These are phyloP conservation scores for Drosophila rhopaloa DNA, from an alignment of 1,140 invertebrate genomes.

Conservation along the genomic window DNA sequence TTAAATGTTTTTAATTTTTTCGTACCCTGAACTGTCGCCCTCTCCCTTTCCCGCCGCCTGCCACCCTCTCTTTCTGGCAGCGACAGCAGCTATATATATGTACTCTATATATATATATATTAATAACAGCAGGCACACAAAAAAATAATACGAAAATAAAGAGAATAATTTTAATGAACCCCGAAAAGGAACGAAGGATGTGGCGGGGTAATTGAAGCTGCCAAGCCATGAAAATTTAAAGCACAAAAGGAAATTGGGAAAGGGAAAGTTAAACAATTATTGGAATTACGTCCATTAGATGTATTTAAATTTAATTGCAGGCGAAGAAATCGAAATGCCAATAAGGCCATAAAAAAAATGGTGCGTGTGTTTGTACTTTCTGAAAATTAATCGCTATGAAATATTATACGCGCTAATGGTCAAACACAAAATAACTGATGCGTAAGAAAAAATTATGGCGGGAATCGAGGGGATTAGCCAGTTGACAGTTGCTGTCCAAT, in stretches of 20 bases:
- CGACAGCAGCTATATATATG: conserved; percentile 25
- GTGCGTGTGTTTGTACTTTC: not conserved
- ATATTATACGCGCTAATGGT: conserved; percentile 39
- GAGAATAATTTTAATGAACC: conserved; percentile 66
- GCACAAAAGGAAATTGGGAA: conserved; percentile 1
- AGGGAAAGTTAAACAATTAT: conserved; percentile 49
- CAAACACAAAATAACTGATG: conserved; percentile 31
- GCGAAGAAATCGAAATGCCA: conserved; percentile 2
- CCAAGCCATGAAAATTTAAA: conserved; percentile 39
- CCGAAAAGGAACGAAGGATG: conserved; percentile 6
- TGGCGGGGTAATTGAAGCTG: conserved; percentile 39
- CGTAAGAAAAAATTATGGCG: not conserved
- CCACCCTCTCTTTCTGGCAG: conserved; percentile 20
- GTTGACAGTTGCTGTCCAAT: conserved; percentile 33
- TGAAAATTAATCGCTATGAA: conserved; percentile 30
- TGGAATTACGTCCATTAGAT: conserved; percentile 43
- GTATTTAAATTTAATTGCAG: conserved; percentile 45
- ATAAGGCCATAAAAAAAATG: not conserved
- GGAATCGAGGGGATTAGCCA: not conserved
- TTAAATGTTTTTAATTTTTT: conserved; percentile 73
- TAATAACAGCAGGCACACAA: conserved; percentile 32
- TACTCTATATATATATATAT: conserved; percentile 18
- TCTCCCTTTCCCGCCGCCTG: no score
- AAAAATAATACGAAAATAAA: conserved; percentile 17
- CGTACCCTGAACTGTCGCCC: not conserved